Evolutionary conservation across 1,140 invertebrate genomes (phyloP), one percentile per base, ranked within the genome.

Genomic region (Pseudomyrmex concolor): DNA sequence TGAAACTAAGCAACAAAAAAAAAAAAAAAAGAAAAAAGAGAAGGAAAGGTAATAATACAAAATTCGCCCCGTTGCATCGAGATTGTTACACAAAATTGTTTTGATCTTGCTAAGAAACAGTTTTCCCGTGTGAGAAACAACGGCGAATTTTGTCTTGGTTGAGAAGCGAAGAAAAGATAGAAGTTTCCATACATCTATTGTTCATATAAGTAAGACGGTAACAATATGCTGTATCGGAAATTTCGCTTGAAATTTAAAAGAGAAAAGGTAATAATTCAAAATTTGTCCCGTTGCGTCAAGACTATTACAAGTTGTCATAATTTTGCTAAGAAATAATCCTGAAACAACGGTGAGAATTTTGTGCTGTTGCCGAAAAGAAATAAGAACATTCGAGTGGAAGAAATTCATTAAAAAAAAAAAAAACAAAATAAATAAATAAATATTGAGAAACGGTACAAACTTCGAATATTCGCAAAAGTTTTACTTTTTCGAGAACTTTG

Each of bases 61-160:
- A 88, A 91, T 91, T 90, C 87, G 67, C 87, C 64, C 67, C 87
- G 78, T 88, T 87, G 85, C 84, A 60, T 86, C 63, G 68, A 71
- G 67, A 92, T 86, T 78, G 67, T 83, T 72, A 72, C 67, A 34
- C 5, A 34, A 34, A 50, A 74, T 77, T 86, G 51, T 84, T 83
- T 85, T 62, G 34, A 34, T 34, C 34, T 34, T 86, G 34, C n/a
- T 25, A 84, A 59, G 19, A 76, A 64, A 73, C 43, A 68, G 70
- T 86, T 50, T 55, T 80, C 34, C 34, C 7, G 34, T 34, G 34
- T 7, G 34, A 34, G 50, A 86, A 84, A 78, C 83, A 87, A 90
- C 84, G 87, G 55, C 72, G 34, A 87, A 88, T 92, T 92, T 92
- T 92, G 86, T 89, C 68, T 84, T 89, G 91, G 87, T 87, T 81